Percentiles rank a stretch among this genome's conserved stretches.
These are phyloP conservation scores for Garra rufa DNA, from an alignment of 2,113 vertebrate species.

Conservation along the genomic window DNA sequence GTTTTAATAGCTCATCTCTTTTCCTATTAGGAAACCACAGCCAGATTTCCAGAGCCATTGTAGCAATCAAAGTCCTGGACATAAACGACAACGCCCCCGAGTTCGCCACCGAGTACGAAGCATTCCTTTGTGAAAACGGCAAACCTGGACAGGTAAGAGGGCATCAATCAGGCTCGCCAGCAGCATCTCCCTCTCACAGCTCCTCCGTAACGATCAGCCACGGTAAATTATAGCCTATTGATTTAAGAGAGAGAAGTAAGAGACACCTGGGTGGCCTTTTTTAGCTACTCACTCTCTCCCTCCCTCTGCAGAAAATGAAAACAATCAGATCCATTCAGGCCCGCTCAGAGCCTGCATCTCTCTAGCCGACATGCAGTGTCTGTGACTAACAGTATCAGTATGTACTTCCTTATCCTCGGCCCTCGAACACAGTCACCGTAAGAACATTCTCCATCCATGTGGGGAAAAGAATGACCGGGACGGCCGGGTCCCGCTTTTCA, in stretches of 20 bases:
- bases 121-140: constrained; percentile 96
- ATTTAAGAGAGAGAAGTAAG: constrained; percentile 68
- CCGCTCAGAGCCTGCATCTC: not conserved
- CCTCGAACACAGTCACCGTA: constrained; percentile 72
- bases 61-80: constrained; percentile 96
- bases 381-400: constrained; percentile 33
- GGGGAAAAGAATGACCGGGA: constrained; percentile 52
- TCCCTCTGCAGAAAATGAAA: constrained; percentile 21
- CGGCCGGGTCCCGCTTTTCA: constrained; percentile 70
- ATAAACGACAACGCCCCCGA: constrained; percentile 99
- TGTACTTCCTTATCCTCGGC: constrained; percentile 49
- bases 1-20: constrained; percentile 61
- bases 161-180: constrained; percentile 59
- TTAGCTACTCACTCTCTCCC: constrained; percentile 40
- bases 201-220: constrained; percentile 69
- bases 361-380: constrained; percentile 34
- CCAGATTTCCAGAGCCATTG: constrained; percentile 92
- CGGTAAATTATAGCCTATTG: constrained; percentile 74
- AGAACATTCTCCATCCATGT: constrained; percentile 56
- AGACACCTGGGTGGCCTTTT: constrained; percentile 63
- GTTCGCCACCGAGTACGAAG: constrained; percentile 92
- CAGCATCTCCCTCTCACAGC: constrained; percentile 54
- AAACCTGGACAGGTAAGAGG: constrained; percentile 92
- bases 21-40: constrained; percentile 90
- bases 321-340: constrained; percentile 29